Percentiles rank a stretch among this genome's conserved stretches.
Conservation (phyloP, 2,888 invertebrate genomes). For the Hyalella azteca region DNA sequence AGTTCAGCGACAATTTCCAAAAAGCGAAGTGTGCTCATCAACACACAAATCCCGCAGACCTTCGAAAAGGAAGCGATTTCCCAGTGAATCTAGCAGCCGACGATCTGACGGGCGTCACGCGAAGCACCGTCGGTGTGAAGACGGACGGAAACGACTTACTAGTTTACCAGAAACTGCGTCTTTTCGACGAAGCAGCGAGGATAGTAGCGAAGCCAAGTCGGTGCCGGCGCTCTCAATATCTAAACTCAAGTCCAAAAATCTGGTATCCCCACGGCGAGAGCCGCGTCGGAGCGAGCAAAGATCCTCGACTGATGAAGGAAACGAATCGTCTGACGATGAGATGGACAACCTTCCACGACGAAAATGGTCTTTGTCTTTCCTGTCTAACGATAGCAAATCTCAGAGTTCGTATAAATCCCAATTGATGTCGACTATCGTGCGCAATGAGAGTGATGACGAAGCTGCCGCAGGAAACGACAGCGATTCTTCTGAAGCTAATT, state of each 20-base stretch:
- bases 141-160: neutral
- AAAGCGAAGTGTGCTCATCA: neutral
- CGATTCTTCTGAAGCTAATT: conserved; percentile 31
- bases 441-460: conserved; percentile 48
- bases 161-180: neutral
- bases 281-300: neutral
- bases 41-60: neutral
- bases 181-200: neutral
- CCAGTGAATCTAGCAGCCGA: conserved; percentile 62
- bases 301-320: neutral
- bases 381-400: neutral
- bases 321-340: conserved; percentile 25
- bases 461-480: conserved; percentile 24
- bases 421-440: neutral
- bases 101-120: conserved; percentile 61
- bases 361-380: conserved; percentile 7
- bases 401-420: neutral
- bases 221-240: conserved; percentile 11
- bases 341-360: conserved; percentile 20
- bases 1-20: conserved; percentile 11
- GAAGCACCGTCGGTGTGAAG: conserved; percentile 59
- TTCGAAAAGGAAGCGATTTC: conserved; percentile 7
- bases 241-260: conserved; percentile 5
- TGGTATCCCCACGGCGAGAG: conserved; percentile 61
- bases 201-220: neutral